Percentiles rank a stretch among this genome's conserved stretches.
Evolutionary conservation across 1,140 invertebrate species (phyloP).

Genomic region (Achatina immaculata): DNA sequence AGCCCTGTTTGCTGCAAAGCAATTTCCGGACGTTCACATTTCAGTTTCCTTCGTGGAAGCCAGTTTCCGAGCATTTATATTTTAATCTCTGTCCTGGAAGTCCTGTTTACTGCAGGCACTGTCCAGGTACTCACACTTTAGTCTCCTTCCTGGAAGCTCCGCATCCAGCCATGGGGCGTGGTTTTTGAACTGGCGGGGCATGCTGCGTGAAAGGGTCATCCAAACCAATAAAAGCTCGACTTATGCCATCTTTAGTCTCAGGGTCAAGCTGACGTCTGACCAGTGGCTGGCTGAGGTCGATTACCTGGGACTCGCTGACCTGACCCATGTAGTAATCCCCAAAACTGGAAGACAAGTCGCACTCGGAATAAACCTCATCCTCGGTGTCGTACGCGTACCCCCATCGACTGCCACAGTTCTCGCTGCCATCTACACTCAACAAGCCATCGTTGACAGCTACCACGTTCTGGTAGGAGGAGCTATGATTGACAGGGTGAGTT

Average conservation of each 20-base stretch:
- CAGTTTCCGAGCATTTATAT: too few species aligned
- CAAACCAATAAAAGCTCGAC: slow-evolving; percentile 17
- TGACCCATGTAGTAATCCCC: slow-evolving; percentile 33
- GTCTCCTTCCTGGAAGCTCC: slow-evolving; percentile 20
- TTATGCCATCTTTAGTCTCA: background rate
- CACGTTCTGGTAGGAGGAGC: background rate
- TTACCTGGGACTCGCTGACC: slow-evolving; percentile 11
- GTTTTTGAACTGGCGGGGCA: background rate
- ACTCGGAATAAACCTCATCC: background rate
- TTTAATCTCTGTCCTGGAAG: too few species aligned
- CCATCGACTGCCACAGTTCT: slow-evolving; percentile 7
- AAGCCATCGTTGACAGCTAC: background rate
- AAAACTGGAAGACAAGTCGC: slow-evolving; percentile 23
- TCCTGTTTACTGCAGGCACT: too few species aligned
- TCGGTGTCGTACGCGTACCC: slow-evolving; percentile 21
- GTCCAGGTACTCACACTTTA: slow-evolving; percentile 4
- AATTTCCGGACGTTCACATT: too few species aligned
- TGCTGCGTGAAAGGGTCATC: background rate
- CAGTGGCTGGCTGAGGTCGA: slow-evolving; percentile 28
- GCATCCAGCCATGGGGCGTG: background rate
- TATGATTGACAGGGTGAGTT: background rate
- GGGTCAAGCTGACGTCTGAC: slow-evolving; percentile 4
- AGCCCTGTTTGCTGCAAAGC: too few species aligned
- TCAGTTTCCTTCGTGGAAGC: too few species aligned
- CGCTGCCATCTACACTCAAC: background rate